Conservation (phyloP, 2,797 vertebrate genomes). For the Myotis myotis region DNA sequence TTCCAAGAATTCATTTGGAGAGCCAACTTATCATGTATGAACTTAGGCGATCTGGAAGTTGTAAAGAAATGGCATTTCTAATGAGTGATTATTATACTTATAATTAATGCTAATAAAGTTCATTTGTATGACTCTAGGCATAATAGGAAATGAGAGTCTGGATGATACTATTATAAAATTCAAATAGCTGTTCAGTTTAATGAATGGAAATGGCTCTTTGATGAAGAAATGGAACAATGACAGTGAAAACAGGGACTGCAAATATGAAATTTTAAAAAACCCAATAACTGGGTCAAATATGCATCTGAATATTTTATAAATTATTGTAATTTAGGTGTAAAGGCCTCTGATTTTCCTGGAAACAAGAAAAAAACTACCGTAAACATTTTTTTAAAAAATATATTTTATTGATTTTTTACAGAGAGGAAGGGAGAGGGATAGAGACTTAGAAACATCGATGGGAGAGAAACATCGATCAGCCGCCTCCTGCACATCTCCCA, state of each 20-base stretch:
- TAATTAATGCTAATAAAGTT: constrained; percentile 47
- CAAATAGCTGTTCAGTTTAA: constrained; percentile 33
- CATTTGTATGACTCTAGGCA: background rate
- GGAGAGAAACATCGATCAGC: too few relatives aligned
- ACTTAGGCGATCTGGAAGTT: background rate
- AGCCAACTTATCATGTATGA: background rate
- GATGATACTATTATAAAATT: constrained; percentile 52
- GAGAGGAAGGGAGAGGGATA: too few relatives aligned
- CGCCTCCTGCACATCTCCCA: too few relatives aligned
- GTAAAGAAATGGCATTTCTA: background rate
- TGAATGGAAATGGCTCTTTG: constrained; percentile 14
- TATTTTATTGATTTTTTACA: too few relatives aligned
- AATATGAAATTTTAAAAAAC: constrained; percentile 44
- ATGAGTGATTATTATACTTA: constrained; percentile 12
- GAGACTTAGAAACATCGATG: too few relatives aligned
- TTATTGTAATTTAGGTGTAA: constrained; percentile 25
- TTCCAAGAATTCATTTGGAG: background rate
- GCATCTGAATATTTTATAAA: constrained; percentile 11
- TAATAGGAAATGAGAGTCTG: constrained; percentile 15
- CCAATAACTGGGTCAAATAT: background rate
- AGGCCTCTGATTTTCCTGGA: constrained; percentile 20
- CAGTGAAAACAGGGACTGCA: background rate
- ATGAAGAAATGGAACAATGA: constrained; percentile 45
- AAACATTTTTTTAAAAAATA: too few relatives aligned
- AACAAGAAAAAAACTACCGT: background rate